A percentile compares a stretch with the other conserved stretches of the same genome.
phyloP scores from a whole-genome alignment of 2,888 invertebrate species.

The Dyspetes luteomarginatus region DNA sequence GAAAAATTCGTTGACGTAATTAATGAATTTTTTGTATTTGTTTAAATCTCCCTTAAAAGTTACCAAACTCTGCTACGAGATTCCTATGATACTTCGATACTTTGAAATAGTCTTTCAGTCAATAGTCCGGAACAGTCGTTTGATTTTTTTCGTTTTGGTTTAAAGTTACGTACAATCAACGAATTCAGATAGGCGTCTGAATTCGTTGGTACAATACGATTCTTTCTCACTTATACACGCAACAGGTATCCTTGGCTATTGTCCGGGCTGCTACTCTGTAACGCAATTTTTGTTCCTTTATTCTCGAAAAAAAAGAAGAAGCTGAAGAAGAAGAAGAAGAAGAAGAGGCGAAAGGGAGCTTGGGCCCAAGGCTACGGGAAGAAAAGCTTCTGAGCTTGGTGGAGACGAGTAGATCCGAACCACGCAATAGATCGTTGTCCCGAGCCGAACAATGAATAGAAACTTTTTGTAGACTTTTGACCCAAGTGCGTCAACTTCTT shows the following conservation, averaged over 20 bases:
- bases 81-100: background rate
- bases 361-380: slow-evolving; percentile 17
- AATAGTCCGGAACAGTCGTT: slow-evolving; percentile 9
- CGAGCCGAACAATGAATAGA: slow-evolving; percentile 74
- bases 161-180: too few species aligned
- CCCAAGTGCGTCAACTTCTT: slow-evolving; percentile 66
- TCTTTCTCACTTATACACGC: slow-evolving; percentile 69
- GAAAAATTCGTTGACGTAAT: too few species aligned
- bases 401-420: slow-evolving; percentile 30
- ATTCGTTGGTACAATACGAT: slow-evolving; percentile 29
- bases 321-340: slow-evolving; percentile 60
- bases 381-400: slow-evolving; percentile 29
- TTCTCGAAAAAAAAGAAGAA: slow-evolving; percentile 61
- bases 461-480: slow-evolving; percentile 70
- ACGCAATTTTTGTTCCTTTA: slow-evolving; percentile 76
- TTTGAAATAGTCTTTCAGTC: slow-evolving; percentile 7
- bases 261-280: slow-evolving; percentile 60
- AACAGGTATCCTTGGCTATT: slow-evolving; percentile 75
- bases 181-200: too few species aligned
- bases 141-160: background rate
- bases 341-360: slow-evolving; percentile 61
- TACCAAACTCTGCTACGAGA: too few species aligned
- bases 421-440: slow-evolving; percentile 39
- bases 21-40: too few species aligned
- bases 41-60: too few species aligned